phyloP scores from a whole-genome alignment of 2,797 vertebrate species.

The Nyctibius grandis region DNA sequence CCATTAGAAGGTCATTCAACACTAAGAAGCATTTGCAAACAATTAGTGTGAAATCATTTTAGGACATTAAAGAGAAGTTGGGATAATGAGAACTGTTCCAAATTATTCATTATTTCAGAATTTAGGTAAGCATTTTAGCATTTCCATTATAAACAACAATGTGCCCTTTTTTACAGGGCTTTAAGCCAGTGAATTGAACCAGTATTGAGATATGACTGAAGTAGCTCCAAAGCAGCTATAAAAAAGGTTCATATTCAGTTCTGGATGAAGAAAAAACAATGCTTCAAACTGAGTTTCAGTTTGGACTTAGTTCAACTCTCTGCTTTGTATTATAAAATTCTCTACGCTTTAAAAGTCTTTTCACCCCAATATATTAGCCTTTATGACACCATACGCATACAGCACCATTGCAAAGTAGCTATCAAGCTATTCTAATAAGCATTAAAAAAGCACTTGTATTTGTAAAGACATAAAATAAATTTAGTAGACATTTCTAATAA shows the following conservation, averaged over 20 bases:
- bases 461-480: not conserved
- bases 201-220: conserved; percentile 11
- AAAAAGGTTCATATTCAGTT: conserved; percentile 25
- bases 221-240: conserved; percentile 26
- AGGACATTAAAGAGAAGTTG: not conserved
- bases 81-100: not conserved
- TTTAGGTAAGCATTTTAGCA: conserved; percentile 14
- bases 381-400: not conserved
- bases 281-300: conserved; percentile 34
- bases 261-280: conserved; percentile 41
- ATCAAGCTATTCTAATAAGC: not conserved
- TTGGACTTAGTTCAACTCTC: conserved; percentile 15
- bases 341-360: not conserved
- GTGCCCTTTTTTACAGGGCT: not conserved
- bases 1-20: not conserved
- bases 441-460: not conserved
- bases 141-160: conserved; percentile 1
- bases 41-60: not conserved
- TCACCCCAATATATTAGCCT: not conserved
- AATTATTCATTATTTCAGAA: not conserved
- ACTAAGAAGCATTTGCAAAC: not conserved
- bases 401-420: not conserved
- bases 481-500: not conserved
- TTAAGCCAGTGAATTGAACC: not conserved
- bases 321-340: not conserved